Evolutionary conservation across 2,113 vertebrate genomes (phyloP), one percentile per base, ranked within the genome.

Genomic region (Salvelinus fontinalis): DNA sequence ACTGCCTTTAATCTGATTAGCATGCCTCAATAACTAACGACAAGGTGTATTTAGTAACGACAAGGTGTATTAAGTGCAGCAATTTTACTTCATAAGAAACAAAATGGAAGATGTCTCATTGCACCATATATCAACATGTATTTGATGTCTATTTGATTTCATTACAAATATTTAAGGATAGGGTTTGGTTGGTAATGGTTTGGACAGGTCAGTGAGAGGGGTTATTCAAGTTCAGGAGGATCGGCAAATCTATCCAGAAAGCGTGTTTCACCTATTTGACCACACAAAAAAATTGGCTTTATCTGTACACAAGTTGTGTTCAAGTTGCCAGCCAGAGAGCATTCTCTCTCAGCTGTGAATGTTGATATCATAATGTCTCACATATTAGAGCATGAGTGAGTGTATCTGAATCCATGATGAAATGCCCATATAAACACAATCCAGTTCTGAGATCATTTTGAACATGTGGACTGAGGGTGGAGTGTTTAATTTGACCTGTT

Each of bases 401-500:
- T 57, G 16, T 16, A 20, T 57, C 5, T 57, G 54, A 16, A 57
- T 57, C 5, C 54, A 20, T 57, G 54, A 57, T 57, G 54, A 57
- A 20, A 57, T 16, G 18, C 54, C 5, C 18, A 20, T 18, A 57
- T 57, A 57, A 57, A 18, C 14, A 20, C 16, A 18, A 18, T 20
- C 18, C 18, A 20, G 54, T 57, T 57, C 5, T 14, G 54, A 20
- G 54, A 14, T 57, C 54, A 57, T 57, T 57, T 57, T 57, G 16
- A 57, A 20, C 54, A 57, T 57, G 18, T 57, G 54, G 54, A 57
- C 5, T 20, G 13, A 14, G 54, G 85, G 76, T 85, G 57, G 78
- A 83, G 54, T 57, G 54, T 57, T 57, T 20, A 20, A 57, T 20
- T 18, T 20, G 18, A 57, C 2, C 20, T 18, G 54, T 57, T 57